Conservation (phyloP, 2,113 vertebrate genomes). For the Ciconia boyciana region DNA sequence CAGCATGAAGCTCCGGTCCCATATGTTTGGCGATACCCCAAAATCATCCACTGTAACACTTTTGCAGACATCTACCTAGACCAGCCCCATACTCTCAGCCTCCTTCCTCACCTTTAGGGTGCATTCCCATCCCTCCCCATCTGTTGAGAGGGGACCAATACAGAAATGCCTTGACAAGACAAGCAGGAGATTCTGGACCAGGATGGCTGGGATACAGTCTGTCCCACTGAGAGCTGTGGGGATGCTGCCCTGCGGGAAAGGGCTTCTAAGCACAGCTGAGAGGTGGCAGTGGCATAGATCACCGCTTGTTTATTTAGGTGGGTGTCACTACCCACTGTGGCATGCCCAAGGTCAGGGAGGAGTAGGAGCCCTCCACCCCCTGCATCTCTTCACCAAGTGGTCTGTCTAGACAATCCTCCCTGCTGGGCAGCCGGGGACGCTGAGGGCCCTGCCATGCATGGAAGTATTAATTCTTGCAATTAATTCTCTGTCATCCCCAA, state of each 20-base stretch:
- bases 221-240: not conserved
- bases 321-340: not conserved
- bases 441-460: not conserved
- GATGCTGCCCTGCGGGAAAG: not conserved
- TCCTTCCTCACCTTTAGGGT: not conserved
- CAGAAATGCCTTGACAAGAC: not conserved
- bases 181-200: not conserved
- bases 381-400: accelerated
- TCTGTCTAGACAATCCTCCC: not conserved
- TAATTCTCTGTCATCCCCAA: not conserved
- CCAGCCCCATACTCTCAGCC: not conserved
- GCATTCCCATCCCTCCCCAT: not conserved
- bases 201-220: not conserved
- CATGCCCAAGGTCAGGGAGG: not conserved
- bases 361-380: not conserved
- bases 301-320: not conserved
- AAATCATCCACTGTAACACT: not conserved
- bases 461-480: not conserved
- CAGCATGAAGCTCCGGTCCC: not conserved
- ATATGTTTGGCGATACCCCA: not conserved
- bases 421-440: accelerated
- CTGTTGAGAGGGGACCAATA: accelerated
- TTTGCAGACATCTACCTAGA: not conserved
- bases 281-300: not conserved
- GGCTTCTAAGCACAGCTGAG: not conserved